A percentile compares a stretch with the other conserved stretches of the same genome.
phyloP scores from a whole-genome alignment of 2,113 vertebrate species.

The Suricata suricatta region DNA sequence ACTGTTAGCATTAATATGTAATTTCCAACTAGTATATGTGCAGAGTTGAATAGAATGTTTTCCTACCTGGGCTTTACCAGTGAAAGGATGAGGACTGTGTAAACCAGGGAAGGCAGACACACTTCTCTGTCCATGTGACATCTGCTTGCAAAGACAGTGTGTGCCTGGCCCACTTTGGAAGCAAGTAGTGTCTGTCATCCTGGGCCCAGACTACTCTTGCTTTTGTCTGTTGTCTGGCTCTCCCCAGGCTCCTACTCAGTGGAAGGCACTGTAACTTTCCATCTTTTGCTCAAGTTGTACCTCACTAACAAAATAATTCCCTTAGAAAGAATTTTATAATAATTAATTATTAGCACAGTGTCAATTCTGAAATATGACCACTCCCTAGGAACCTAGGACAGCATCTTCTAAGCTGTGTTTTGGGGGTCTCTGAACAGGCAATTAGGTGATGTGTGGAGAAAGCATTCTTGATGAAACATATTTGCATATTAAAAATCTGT shows the following conservation, averaged over 20 bases:
- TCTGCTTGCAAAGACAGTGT: background rate
- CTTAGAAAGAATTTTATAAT: constrained; percentile 11
- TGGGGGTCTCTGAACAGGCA: background rate
- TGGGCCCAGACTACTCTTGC: background rate
- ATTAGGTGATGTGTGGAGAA: background rate
- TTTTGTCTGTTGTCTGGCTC: background rate
- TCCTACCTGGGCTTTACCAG: background rate
- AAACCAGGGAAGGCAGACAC: background rate
- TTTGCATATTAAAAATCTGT: background rate
- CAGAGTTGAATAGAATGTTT: background rate
- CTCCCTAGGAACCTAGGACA: background rate
- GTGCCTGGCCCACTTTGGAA: background rate
- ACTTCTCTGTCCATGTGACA: background rate
- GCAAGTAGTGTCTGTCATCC: background rate
- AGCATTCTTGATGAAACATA: background rate
- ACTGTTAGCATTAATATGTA: background rate
- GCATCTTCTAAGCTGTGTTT: background rate
- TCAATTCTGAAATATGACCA: background rate
- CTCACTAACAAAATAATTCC: background rate
- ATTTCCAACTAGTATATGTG: background rate
- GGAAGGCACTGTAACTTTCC: background rate
- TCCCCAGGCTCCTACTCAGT: background rate
- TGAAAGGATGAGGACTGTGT: background rate
- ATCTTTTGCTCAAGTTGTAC: background rate
- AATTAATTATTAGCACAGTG: background rate